Evolutionary conservation across 1,140 invertebrate species (phyloP).

Genomic region (Spodoptera litura): DNA sequence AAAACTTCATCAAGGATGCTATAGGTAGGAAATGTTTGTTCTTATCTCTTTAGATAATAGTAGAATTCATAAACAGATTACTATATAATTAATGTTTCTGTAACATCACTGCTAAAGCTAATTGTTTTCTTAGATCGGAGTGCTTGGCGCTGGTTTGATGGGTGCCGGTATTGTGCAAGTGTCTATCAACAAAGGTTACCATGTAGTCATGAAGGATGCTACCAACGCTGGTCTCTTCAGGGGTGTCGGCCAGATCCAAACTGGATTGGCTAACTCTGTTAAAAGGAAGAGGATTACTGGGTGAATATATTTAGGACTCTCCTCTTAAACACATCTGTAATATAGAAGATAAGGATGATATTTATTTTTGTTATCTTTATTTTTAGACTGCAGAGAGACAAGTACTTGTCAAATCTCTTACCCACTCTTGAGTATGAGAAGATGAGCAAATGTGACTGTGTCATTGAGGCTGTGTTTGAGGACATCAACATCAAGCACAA

Average conservation of each 20-base stretch:
- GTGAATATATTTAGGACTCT: slow-evolving; percentile 78
- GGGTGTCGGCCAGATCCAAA: slow-evolving; percentile 96
- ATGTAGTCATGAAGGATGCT: slow-evolving; percentile 97
- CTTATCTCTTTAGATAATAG: neutral
- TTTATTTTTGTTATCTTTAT: slow-evolving; percentile 45
- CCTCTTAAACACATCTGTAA: neutral
- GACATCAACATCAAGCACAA: slow-evolving; percentile 98
- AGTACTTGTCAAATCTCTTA: slow-evolving; percentile 92
- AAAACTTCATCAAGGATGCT: slow-evolving; percentile 36
- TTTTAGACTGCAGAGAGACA: slow-evolving; percentile 92
- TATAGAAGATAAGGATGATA: neutral
- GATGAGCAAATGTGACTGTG: slow-evolving; percentile 96
- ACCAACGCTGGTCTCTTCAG: slow-evolving; percentile 92
- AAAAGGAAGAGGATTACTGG: slow-evolving; percentile 93
- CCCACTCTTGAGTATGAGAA: slow-evolving; percentile 94
- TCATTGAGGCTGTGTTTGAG: slow-evolving; percentile 99
- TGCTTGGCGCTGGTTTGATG: slow-evolving; percentile 99
- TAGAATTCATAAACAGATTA: neutral
- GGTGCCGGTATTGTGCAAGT: slow-evolving; percentile 99
- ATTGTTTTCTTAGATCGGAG: slow-evolving; percentile 88
- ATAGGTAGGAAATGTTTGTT: slow-evolving; percentile 28
- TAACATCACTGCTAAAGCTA: neutral
- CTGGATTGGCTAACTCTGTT: slow-evolving; percentile 91
- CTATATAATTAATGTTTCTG: neutral
- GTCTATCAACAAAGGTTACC: slow-evolving; percentile 97